Evolutionary conservation across 2,888 invertebrate species (phyloP), one percentile per base, ranked within the genome.

Genomic region (Nemapogon koenigi): DNA sequence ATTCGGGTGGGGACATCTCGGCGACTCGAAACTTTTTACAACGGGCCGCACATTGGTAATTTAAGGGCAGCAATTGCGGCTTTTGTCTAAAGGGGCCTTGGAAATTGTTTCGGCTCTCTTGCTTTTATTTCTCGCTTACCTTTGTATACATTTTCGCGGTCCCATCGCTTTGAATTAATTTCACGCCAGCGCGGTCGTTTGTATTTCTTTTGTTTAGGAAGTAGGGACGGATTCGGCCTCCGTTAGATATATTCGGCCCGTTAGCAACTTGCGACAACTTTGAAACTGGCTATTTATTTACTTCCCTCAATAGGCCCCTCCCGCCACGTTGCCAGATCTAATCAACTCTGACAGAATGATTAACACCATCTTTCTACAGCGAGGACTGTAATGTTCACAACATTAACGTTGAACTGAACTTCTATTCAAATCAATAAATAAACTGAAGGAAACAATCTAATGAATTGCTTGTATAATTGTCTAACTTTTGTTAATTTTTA

Each of bases 81-180:
- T 53, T 59, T 62, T 61, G 59, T 61, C 55, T 62, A 60, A 53
- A 53, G 57, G 55, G 52, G 62, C 60, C 62, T 67, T 59, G 55
- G 55, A 62, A 64, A 67, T 62, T 58, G 60, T 64, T 60, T 56
- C 53, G 55, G 56, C 59, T 64, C 55, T 59, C 62, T 61, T 52
- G 54, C 55, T 62, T 67, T 68, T 62, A 68, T 68, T 69, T 63
- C 60, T 59, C 63, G 59, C 57, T 62, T 59, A 69, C 70, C 65
- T 68, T 67, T 69, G 64, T 69, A 58, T 61, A 65, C 63, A 62
- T 58, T 68, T 66, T 67, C 61, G 62, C 54, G 56, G 62, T 59
- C 57, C 62, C 65, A 64, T 68, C 64, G 66, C 63, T 66, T 65
- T 67, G 65, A 69, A 70, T 70, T 69, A 68, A 69, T 70, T 69